These are phyloP conservation scores for Meganola albula DNA, from an alignment of 2,888 invertebrate species.

Conservation along the genomic window DNA sequence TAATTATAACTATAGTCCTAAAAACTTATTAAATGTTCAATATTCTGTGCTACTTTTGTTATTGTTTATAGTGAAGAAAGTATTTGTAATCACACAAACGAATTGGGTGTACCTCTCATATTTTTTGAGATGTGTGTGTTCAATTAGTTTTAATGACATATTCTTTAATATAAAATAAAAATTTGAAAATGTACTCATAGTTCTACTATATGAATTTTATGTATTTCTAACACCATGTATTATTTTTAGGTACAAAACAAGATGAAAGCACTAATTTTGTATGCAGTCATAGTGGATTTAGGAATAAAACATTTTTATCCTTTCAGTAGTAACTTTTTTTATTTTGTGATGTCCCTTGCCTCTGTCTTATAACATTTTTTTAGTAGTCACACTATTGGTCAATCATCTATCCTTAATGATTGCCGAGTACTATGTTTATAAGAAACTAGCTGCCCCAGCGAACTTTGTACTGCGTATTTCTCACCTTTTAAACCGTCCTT, in stretches of 20 bases:
- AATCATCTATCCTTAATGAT: too few relatives aligned
- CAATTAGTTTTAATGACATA: slow-evolving; percentile 24
- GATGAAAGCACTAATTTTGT: slow-evolving; percentile 53
- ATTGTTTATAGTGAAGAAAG: slow-evolving; percentile 31
- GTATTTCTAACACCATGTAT: slow-evolving; percentile 27
- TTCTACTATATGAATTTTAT: slow-evolving; percentile 29
- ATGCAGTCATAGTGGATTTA: slow-evolving; percentile 54
- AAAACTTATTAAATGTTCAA: too few relatives aligned
- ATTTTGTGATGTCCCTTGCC: slow-evolving; percentile 2
- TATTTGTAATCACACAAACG: too few relatives aligned
- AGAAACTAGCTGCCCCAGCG: too few relatives aligned
- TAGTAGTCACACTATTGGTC: too few relatives aligned
- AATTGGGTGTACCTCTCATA: too few relatives aligned
- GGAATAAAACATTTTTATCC: slow-evolving; percentile 50
- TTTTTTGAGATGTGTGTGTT: too few relatives aligned
- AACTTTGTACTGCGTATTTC: too few relatives aligned
- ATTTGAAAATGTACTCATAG: slow-evolving; percentile 30
- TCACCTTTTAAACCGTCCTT: too few relatives aligned
- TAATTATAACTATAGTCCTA: too few relatives aligned
- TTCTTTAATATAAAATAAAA: slow-evolving; percentile 25
- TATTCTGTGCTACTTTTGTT: slow-evolving; percentile 31
- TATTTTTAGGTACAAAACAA: slow-evolving; percentile 55
- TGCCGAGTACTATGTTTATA: too few relatives aligned
- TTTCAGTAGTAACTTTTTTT: slow-evolving; percentile 30
- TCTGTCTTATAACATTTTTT: too few relatives aligned